Base-by-base conservation (phyloP, 2,888 invertebrate genomes). In the Nomada fucata region DNA sequence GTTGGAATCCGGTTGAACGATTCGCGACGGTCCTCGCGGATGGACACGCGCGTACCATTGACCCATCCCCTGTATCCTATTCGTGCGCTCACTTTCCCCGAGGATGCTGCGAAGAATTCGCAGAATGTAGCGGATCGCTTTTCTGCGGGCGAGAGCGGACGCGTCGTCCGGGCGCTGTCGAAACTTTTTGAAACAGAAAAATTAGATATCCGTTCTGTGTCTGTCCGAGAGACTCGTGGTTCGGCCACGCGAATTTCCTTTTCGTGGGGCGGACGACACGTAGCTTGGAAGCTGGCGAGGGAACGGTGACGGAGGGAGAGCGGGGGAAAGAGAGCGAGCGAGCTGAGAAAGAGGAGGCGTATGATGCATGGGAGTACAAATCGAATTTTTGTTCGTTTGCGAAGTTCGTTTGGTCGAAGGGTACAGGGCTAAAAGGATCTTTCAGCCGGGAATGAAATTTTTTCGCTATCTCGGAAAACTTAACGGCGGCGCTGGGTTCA, bases 311-410 rank as follows among this genome's bases (percentile, higher is more conserved):
- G 60, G 63, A 52, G 10, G 10, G 60, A 20, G 55, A 70, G 44
- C 15, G 79, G 63, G 61, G 61, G 63, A 55, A 23, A 57, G 60
- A 23, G 55, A 70, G 42, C 18, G 79, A 64, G 61, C 76, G 60
- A 60, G 73, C 52, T 68, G 57, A 60, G 59, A 76, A 78, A 81
- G 84, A 80, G 1, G 83, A 79, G 80, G 84, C 83, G 85, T 91
- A 91, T 92, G 91, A 91, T 91, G 90, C 90, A 92, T 90, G 90
- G 89, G 84, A 89, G 89, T 85, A 88, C 81, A 90, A 92, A 92
- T 92, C 91, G 92, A 91, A 90, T 92, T 91, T 91, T 90, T 89
- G 89, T 91, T 92, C 90, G 90, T 91, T 92, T 91, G 90, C 90
- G 91, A 92, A 91, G 90, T 91, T 90, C 90, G 89, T 90, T 91